These are phyloP conservation scores for Callosobruchus maculatus DNA, from an alignment of 2,888 invertebrate genomes.

Conservation along the genomic window DNA sequence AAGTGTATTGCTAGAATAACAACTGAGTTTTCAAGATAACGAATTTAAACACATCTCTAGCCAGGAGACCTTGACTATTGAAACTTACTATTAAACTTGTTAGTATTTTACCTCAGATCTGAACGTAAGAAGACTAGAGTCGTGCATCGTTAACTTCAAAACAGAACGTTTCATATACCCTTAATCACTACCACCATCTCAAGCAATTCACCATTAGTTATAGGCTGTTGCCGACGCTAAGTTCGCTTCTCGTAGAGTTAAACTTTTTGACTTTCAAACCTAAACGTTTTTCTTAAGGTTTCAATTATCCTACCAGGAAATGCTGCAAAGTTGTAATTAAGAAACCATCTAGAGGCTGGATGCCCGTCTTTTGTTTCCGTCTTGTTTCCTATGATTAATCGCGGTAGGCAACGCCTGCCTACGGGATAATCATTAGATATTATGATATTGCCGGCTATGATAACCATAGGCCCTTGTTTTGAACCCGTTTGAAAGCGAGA, in stretches of 20 bases:
- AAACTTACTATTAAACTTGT: too few species aligned
- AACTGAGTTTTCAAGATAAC: too few species aligned
- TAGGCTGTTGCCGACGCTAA: background rate
- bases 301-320: background rate
- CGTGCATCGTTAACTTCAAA: background rate
- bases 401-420: background rate
- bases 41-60: too few species aligned
- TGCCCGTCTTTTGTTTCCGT: background rate
- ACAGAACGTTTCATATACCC: background rate
- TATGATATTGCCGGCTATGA: background rate
- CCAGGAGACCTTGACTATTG: too few species aligned
- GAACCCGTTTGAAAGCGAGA: background rate
- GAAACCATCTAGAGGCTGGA: background rate
- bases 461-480: background rate
- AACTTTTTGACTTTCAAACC: background rate
- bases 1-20: too few species aligned
- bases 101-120: too few species aligned
- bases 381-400: background rate
- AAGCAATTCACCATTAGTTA: background rate
- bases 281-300: background rate
- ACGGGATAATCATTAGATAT: background rate
- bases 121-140: too few species aligned
- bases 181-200: background rate
- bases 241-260: background rate
- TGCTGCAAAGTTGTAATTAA: background rate